Conservation (phyloP, 2,113 vertebrate genomes). For the Jacana jacana region DNA sequence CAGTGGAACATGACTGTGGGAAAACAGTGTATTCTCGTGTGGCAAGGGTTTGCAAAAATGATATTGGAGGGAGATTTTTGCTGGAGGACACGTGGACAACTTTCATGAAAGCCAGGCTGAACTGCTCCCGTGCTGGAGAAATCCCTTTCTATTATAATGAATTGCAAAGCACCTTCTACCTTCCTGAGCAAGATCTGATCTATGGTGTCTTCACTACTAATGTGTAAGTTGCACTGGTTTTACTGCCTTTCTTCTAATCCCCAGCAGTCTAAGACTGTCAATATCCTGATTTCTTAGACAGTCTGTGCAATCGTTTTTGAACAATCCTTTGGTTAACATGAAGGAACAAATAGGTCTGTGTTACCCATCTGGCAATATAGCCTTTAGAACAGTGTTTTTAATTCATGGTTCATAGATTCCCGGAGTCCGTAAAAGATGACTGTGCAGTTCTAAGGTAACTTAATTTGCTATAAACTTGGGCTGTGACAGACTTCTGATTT, state of each 20-base stretch:
- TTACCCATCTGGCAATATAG: background rate
- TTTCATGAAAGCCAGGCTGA: conserved; percentile 89
- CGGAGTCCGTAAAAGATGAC: background rate
- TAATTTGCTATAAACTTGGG: background rate
- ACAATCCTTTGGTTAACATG: background rate
- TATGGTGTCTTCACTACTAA: conserved; percentile 91
- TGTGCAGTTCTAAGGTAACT: background rate
- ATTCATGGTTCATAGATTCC: background rate
- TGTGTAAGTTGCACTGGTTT: conserved; percentile 76
- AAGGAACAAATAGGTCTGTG: background rate
- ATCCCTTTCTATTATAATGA: conserved; percentile 91
- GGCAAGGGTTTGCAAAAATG: conserved; percentile 89
- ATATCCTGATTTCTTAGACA: background rate
- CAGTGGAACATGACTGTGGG: conserved; percentile 88
- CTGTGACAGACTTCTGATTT: background rate
- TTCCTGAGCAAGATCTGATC: conserved; percentile 88
- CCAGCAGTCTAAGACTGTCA: background rate
- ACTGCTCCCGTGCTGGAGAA: conserved; percentile 89
- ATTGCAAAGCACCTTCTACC: conserved; percentile 89
- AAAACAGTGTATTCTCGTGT: conserved; percentile 88
- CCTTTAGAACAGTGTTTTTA: background rate
- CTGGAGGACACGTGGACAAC: conserved; percentile 92
- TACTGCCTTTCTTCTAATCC: background rate
- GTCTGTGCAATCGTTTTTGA: background rate
- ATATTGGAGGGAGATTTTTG: conserved; percentile 87